phyloP scores from a whole-genome alignment of 2,113 vertebrate species.

The Notarius quadriscutis region DNA sequence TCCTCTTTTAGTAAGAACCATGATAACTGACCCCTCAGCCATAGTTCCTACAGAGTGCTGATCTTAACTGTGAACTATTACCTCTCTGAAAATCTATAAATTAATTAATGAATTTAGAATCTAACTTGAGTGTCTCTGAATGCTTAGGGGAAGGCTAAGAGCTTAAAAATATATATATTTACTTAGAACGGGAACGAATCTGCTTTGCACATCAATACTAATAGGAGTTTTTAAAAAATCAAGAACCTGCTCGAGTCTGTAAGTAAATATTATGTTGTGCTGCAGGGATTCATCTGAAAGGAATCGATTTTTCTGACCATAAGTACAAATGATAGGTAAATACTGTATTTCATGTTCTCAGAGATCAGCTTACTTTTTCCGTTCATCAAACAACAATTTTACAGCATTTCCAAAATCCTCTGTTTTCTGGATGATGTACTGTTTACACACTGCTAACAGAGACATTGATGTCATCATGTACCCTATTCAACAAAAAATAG shows the following conservation, averaged over 20 bases:
- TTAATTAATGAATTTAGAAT: neutral
- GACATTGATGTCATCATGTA: conserved; percentile 63
- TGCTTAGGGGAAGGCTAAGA: neutral
- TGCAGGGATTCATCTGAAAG: neutral
- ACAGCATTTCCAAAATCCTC: conserved; percentile 14
- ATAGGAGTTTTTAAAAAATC: neutral
- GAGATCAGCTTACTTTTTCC: neutral
- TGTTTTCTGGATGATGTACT: conserved; percentile 1
- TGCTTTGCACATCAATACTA: neutral
- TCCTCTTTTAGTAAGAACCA: conserved; percentile 48
- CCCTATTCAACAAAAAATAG: conserved; percentile 74
- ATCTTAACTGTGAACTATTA: conserved; percentile 49
- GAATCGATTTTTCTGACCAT: neutral
- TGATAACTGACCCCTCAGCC: conserved; percentile 42
- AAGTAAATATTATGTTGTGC: neutral
- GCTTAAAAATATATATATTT: conserved; percentile 1
- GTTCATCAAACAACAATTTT: neutral
- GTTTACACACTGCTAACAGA: conserved; percentile 53
- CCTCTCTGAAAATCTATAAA: neutral
- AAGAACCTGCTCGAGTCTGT: neutral
- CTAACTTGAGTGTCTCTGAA: neutral
- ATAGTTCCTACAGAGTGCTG: conserved; percentile 49
- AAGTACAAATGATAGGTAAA: neutral
- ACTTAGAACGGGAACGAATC: neutral
- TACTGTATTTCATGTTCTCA: neutral